Conservation (phyloP, 2,888 invertebrate species). For the Pristionchus japonicus region DNA sequence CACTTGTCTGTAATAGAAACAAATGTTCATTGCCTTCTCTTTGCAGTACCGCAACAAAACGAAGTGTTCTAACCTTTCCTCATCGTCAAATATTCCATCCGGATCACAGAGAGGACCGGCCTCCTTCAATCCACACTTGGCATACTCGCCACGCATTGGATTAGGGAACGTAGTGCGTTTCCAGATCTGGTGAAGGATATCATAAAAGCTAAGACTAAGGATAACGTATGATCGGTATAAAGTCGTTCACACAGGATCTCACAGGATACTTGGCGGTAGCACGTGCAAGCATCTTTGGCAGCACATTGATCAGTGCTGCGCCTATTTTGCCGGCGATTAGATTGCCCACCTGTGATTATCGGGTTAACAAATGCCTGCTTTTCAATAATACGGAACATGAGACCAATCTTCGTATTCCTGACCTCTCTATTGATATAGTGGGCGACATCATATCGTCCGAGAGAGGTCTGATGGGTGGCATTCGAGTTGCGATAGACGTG, state of each 20-base stretch:
- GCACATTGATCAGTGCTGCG: neutral
- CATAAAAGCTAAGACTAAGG: no score
- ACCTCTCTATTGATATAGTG: slow-evolving; percentile 30
- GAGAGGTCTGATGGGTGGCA: neutral
- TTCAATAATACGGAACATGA: no score
- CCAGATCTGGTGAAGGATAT: neutral
- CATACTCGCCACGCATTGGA: slow-evolving; percentile 21
- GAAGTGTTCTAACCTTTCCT: neutral
- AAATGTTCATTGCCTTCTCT: no score
- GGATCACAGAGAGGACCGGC: slow-evolving; percentile 23
- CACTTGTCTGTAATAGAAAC: neutral
- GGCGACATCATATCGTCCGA: neutral
- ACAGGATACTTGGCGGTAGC: slow-evolving; percentile 28
- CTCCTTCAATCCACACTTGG: neutral
- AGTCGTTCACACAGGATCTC: no score
- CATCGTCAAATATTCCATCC: slow-evolving; percentile 1
- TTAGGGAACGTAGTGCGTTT: neutral
- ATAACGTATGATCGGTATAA: no score
- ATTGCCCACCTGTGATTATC: neutral
- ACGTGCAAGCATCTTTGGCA: neutral
- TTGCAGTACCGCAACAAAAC: no score
- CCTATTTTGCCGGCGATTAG: neutral
- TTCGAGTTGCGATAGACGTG: slow-evolving; percentile 20
- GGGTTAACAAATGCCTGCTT: no score
- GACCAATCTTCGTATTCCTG: no score